phyloP scores from a whole-genome alignment of 2,113 vertebrate genomes.

The Psittacula cyanocephala region DNA sequence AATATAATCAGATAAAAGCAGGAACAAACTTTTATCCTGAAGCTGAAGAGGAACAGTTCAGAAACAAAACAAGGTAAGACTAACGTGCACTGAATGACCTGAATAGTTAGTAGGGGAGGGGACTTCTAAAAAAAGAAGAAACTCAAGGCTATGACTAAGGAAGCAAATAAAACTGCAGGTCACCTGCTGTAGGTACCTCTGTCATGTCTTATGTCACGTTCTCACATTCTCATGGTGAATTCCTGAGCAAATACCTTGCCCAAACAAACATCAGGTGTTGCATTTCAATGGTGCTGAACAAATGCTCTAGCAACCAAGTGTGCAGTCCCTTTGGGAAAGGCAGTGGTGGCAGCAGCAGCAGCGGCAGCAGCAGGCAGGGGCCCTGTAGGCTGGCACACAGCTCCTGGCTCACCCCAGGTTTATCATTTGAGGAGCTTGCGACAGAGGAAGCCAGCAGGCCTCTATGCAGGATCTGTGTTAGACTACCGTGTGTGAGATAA shows the following conservation, averaged over 20 bases:
- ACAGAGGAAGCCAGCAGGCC: background rate
- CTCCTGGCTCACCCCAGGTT: background rate
- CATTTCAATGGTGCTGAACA: slow-evolving; percentile 43
- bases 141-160: slow-evolving; percentile 17
- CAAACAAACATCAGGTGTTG: slow-evolving; percentile 70
- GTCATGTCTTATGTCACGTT: slow-evolving; percentile 69
- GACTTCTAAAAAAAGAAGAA: slow-evolving; percentile 31
- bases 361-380: background rate
- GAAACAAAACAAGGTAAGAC: background rate
- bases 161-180: slow-evolving; percentile 48
- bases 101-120: background rate
- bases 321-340: background rate
- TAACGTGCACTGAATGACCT: background rate
- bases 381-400: fast-evolving
- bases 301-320: slow-evolving; percentile 9
- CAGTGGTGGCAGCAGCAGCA: background rate
- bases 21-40: background rate
- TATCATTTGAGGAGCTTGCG: fast-evolving
- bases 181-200: slow-evolving; percentile 9
- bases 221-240: slow-evolving; percentile 73
- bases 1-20: background rate
- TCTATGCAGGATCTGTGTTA: background rate
- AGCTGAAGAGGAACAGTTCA: background rate
- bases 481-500: background rate
- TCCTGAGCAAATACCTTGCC: slow-evolving; percentile 70